These are phyloP conservation scores for Venturia canescens DNA, from an alignment of 1,140 invertebrate species.

Conservation along the genomic window DNA sequence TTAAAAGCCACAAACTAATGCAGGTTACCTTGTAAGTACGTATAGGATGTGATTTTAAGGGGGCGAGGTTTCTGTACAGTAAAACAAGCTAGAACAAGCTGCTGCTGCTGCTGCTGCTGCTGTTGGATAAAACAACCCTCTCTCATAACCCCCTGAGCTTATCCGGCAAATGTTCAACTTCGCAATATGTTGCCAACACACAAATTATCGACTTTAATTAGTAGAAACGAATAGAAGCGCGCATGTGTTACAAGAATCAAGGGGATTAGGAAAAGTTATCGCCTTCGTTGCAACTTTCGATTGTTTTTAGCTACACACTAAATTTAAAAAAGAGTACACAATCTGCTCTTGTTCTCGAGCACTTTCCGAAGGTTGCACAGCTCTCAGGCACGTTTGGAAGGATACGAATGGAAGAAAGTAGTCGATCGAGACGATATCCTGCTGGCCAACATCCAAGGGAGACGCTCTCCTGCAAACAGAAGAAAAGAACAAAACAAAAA, in stretches of 20 bases:
- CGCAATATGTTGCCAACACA: conserved; percentile 28
- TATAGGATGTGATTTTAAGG: conserved; percentile 53
- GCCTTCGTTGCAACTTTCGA: neutral
- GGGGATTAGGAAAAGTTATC: neutral
- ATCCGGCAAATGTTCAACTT: neutral
- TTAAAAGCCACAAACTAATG: conserved; percentile 70
- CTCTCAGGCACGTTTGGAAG: neutral
- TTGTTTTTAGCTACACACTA: neutral
- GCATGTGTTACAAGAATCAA: conserved; percentile 4
- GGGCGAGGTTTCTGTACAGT: neutral
- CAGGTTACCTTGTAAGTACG: conserved; percentile 60
- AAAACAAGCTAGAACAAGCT: conserved; percentile 22
- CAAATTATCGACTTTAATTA: conserved; percentile 35
- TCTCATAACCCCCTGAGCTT: conserved; percentile 1
- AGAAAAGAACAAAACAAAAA: neutral
- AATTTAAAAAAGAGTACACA: neutral
- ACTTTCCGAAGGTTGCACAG: neutral
- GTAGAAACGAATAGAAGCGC: neutral
- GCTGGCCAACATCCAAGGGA: conserved; percentile 48
- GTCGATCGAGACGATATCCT: conserved; percentile 38
- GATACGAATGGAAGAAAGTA: neutral
- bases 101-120: neutral
- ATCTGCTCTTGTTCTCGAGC: neutral
- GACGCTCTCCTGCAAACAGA: conserved; percentile 12
- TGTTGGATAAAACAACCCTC: conserved; percentile 28